A percentile compares a stretch with the other conserved stretches of the same genome.
Conservation (phyloP, 2,797 vertebrate genomes). For the Sebastes oblongus region DNA sequence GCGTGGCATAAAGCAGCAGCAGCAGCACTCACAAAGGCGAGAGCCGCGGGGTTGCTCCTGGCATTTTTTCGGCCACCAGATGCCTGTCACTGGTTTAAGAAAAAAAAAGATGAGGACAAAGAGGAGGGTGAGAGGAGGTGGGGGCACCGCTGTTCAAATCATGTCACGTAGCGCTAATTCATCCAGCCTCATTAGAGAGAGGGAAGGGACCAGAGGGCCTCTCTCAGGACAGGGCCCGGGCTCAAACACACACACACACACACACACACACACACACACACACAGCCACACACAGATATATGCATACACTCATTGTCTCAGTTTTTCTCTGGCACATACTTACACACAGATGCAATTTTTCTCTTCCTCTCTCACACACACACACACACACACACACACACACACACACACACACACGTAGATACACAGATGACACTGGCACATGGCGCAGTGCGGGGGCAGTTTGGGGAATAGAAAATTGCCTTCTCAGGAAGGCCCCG, state of each 20-base stretch:
- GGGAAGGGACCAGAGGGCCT: conserved; percentile 85
- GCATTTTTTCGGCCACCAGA: conserved; percentile 85
- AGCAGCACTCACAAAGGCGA: conserved; percentile 70
- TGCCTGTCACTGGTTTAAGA: conserved; percentile 89
- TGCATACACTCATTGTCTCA: conserved; percentile 61
- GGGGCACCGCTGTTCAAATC: conserved; percentile 89
- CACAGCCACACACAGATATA: conserved; percentile 32
- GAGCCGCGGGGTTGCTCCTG: conserved; percentile 78
- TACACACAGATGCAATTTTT: conserved; percentile 63
- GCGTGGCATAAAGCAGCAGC: conserved; percentile 58
- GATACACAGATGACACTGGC: conserved; percentile 79
- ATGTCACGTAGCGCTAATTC: conserved; percentile 98
- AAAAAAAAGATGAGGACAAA: conserved; percentile 68
- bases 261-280: conserved; percentile 39
- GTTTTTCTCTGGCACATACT: conserved; percentile 63
- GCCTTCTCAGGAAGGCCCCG: conserved; percentile 99
- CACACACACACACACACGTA: conserved; percentile 27
- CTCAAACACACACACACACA: conserved; percentile 43
- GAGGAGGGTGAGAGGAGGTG: conserved; percentile 59
- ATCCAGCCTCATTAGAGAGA: conserved; percentile 99
- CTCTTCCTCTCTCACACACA: conserved; percentile 17
- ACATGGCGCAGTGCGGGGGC: conserved; percentile 89
- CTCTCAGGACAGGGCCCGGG: conserved; percentile 71
- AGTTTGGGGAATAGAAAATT: conserved; percentile 99
- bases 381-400: conserved; percentile 39